A percentile compares a stretch with the other conserved stretches of the same genome.
phyloP scores from a whole-genome alignment of 2,797 vertebrate genomes.

The Muscicapa comitata region DNA sequence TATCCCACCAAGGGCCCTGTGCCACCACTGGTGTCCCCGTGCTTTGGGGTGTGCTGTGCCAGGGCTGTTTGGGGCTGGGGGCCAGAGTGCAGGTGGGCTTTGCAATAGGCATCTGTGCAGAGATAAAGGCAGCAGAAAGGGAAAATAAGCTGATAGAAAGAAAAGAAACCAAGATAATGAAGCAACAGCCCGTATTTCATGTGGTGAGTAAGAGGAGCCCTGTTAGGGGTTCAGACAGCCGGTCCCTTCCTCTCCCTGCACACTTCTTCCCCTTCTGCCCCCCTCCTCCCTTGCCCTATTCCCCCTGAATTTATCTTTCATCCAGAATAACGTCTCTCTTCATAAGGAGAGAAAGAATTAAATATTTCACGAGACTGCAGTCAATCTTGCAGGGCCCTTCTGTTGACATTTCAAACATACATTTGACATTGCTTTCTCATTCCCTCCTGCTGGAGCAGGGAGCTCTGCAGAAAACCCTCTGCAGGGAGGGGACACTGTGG shows the following conservation, averaged over 20 bases:
- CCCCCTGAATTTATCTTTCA: constrained; percentile 44
- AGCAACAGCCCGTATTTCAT: neutral
- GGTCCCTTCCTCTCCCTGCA: neutral
- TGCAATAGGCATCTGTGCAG: neutral
- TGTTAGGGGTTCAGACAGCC: neutral
- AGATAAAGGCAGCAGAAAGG: constrained; percentile 1
- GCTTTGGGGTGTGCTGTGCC: neutral
- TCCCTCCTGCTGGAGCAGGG: neutral
- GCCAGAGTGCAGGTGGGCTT: neutral
- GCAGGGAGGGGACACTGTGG: neutral
- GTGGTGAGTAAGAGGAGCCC: neutral
- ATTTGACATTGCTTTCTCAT: constrained; percentile 47
- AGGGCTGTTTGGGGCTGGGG: neutral
- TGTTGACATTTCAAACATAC: constrained; percentile 51
- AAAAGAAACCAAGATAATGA: constrained; percentile 25
- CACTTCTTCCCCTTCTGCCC: neutral
- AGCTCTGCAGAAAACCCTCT: neutral
- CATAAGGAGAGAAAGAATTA: constrained; percentile 52
- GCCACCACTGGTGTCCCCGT: neutral
- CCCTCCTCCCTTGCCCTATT: neutral
- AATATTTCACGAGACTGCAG: constrained; percentile 59
- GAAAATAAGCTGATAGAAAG: neutral
- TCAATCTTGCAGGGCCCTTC: constrained; percentile 45
- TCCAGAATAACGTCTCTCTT: constrained; percentile 32
- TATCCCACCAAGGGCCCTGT: neutral